phyloP scores from a whole-genome alignment of 35 echinoderm and acorn worm species.

The Patiria miniata region DNA sequence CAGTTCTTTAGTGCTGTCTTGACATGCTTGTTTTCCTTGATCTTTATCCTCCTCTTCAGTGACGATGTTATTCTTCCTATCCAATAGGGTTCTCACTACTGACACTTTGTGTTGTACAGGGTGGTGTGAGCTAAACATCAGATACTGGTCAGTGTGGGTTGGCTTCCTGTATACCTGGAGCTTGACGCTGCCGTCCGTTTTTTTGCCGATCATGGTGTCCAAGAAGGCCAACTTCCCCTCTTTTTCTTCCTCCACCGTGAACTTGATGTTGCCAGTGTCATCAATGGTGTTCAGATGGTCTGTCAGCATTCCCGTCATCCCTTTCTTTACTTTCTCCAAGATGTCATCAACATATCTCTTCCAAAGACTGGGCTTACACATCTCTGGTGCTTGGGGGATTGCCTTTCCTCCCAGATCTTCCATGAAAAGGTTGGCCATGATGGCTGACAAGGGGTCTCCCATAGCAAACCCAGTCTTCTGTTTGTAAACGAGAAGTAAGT shows the following conservation, averaged over 20 bases:
- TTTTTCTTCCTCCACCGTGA: no score
- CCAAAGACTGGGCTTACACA: no score
- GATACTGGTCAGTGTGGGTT: no score
- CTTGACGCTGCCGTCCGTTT: not conserved
- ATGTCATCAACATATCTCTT: no score
- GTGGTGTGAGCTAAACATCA: no score
- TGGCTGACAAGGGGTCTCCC: slow-evolving; percentile 34
- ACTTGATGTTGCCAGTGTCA: no score
- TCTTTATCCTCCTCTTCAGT: slow-evolving; percentile 27
- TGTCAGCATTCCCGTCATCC: no score
- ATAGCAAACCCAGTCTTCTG: slow-evolving; percentile 14
- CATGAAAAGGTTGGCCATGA: slow-evolving; percentile 30
- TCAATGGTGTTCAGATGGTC: no score
- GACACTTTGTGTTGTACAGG: no score
- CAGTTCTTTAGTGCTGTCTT: slow-evolving; percentile 23
- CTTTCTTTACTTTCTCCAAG: no score
- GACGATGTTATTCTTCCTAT: not conserved
- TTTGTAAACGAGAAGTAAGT: slow-evolving; percentile 28
- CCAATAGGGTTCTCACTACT: no score
- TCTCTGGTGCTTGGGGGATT: not conserved
- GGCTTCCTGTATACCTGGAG: not conserved
- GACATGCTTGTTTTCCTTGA: slow-evolving; percentile 25
- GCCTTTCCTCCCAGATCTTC: slow-evolving; percentile 28
- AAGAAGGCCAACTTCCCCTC: no score
- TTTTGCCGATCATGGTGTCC: not conserved